phyloP scores from a whole-genome alignment of 2,888 invertebrate genomes.

The Neelides folsomi region DNA sequence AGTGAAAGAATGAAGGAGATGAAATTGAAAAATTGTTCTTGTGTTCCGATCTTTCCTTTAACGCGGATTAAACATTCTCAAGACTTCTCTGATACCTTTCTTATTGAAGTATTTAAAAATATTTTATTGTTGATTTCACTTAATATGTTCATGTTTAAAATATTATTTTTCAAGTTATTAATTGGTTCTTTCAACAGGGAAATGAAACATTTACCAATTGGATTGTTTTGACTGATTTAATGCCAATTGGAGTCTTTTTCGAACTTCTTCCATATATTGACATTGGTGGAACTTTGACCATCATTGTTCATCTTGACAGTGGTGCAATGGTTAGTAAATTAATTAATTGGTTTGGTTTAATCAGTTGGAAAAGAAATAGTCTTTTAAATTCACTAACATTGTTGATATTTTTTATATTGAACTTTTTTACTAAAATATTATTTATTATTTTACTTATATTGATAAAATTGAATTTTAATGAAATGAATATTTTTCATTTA shows the following conservation, averaged over 20 bases:
- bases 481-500: slow-evolving; percentile 16
- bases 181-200: slow-evolving; percentile 36
- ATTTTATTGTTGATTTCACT: not conserved
- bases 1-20: slow-evolving; percentile 6
- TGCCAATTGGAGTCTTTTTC: slow-evolving; percentile 38
- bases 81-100: slow-evolving; percentile 40
- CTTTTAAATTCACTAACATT: too few relatives aligned
- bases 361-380: too few relatives aligned
- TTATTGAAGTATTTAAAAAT: slow-evolving; percentile 39
- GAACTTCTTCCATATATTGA: slow-evolving; percentile 40
- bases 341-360: too few relatives aligned
- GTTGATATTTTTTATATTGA: too few relatives aligned
- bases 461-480: not conserved
- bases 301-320: slow-evolving; percentile 38
- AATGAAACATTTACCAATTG: slow-evolving; percentile 41
- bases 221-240: slow-evolving; percentile 38
- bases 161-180: not conserved
- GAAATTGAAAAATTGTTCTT: slow-evolving; percentile 32
- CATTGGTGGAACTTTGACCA: slow-evolving; percentile 41
- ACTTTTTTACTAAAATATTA: not conserved
- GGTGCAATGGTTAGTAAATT: slow-evolving; percentile 37
- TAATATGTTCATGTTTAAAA: not conserved
- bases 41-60: slow-evolving; percentile 39
- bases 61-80: slow-evolving; percentile 40
- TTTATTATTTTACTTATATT: not conserved